Percentiles rank a stretch among this genome's conserved stretches.
Evolutionary conservation across 2,113 vertebrate species (phyloP).

Genomic region (Puffinus mauretanicus): DNA sequence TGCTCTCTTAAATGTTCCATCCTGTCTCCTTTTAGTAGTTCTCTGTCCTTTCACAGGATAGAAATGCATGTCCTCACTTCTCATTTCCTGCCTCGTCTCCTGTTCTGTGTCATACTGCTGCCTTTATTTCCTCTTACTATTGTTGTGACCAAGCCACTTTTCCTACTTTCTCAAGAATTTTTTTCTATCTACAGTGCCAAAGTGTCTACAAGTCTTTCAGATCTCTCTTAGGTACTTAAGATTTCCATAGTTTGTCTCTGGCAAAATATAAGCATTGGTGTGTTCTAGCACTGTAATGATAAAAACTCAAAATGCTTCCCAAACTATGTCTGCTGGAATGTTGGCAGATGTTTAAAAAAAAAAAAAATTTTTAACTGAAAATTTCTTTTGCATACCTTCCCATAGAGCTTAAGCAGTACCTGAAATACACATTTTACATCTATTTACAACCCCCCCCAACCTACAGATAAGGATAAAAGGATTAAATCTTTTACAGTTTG

Average conservation of each 20-base stretch:
- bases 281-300: not conserved
- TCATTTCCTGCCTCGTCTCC: conserved; percentile 34
- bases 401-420: not conserved
- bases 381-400: not conserved
- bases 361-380: not conserved
- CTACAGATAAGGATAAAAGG: not conserved
- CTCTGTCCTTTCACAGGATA: not conserved
- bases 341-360: not conserved
- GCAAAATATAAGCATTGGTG: not conserved
- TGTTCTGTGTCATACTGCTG: not conserved
- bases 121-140: conserved; percentile 40
- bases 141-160: conserved; percentile 17
- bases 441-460: not conserved
- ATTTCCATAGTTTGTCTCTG: not conserved
- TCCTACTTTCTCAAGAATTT: not conserved
- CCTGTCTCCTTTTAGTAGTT: not conserved
- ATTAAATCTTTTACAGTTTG: not conserved
- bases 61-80: not conserved
- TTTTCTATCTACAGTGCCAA: not conserved
- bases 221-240: not conserved
- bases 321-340: not conserved
- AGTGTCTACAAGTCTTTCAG: not conserved
- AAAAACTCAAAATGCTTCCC: not conserved
- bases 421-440: not conserved
- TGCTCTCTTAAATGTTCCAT: not conserved